Percentiles rank a stretch among this genome's conserved stretches.
These are phyloP conservation scores for Ophion ventricosus DNA, from an alignment of 2,888 invertebrate genomes.

Conservation along the genomic window DNA sequence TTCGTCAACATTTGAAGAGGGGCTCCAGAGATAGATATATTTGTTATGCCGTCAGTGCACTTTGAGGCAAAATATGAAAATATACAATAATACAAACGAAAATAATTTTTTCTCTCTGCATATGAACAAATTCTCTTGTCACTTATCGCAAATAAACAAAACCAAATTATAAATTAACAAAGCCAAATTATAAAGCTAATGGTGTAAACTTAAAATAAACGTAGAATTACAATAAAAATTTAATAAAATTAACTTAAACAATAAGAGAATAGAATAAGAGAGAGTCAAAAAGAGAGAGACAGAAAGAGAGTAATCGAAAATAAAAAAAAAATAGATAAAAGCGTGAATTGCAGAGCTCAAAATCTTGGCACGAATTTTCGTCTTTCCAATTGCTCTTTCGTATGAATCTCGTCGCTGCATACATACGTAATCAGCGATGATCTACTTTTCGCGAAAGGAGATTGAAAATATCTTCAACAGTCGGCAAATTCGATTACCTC, in stretches of 20 bases:
- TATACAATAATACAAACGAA: no score
- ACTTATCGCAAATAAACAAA: no score
- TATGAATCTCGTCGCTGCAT: not conserved
- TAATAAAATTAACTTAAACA: no score
- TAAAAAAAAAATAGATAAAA: not conserved
- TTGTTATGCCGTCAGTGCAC: not conserved
- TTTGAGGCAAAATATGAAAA: no score
- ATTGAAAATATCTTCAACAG: not conserved
- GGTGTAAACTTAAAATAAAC: no score
- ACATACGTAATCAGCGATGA: not conserved
- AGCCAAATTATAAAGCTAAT: no score
- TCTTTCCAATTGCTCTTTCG: not conserved
- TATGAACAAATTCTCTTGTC: no score
- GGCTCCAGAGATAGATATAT: constrained; percentile 7
- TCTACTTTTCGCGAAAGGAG: not conserved
- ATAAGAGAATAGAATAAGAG: no score
- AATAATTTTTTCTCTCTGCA: no score
- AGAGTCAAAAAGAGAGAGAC: not conserved
- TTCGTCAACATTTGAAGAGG: not conserved
- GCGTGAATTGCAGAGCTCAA: not conserved
- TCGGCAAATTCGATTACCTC: not conserved
- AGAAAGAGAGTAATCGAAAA: not conserved
- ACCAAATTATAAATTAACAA: no score
- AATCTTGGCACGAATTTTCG: not conserved
- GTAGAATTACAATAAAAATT: no score